Evolutionary conservation across 2,888 invertebrate genomes (phyloP), one percentile per base, ranked within the genome.

Genomic region (Archips xylosteana): DNA sequence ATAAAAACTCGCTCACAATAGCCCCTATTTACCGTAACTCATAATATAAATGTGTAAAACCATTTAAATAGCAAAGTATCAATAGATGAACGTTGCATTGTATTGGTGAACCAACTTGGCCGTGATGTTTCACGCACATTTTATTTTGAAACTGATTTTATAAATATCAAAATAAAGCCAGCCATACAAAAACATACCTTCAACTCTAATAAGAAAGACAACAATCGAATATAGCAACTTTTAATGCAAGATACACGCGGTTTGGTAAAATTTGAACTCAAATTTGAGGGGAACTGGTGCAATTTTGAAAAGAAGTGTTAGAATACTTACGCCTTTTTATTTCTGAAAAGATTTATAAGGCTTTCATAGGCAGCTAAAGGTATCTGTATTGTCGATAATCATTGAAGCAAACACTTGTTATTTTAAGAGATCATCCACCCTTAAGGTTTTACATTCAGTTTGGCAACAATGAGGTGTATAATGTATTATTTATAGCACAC

Each of bases 381-480:
- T 92, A 87, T 88, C 83, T 82, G 88, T 86, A 92, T 94, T 94
- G 94, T 94, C 87, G 91, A 89, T 94, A 94, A 94, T 94, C 94
- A 93, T 89, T 94, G 92, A 94, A 94, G 94, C 94, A 94, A 94
- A 94, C 94, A 94, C 94, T 94, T 94, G 94, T 94, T 94, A 94
- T 94, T 94, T 94, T 94, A 93, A 94, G 94, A 92, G 94, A 94
- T 94, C 94, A 94, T 94, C 94, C 92, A 92, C 87, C 93, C 91
- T 91, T 92, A 92, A 92, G 89, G 93, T 87, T 88, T 89, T 84
- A 82, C 89, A 89, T 91, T 91, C 88, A 89, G 86, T 83, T 85
- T 82, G 84, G 76, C 81, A 88, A 93, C 92, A 93, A 92, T 86
- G 86, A 89, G 85, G 89, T 90, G 90, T 90, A 91, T 93, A 92